Base-by-base conservation (phyloP, 2,797 vertebrate species). In the Lutjanus campechanus region DNA sequence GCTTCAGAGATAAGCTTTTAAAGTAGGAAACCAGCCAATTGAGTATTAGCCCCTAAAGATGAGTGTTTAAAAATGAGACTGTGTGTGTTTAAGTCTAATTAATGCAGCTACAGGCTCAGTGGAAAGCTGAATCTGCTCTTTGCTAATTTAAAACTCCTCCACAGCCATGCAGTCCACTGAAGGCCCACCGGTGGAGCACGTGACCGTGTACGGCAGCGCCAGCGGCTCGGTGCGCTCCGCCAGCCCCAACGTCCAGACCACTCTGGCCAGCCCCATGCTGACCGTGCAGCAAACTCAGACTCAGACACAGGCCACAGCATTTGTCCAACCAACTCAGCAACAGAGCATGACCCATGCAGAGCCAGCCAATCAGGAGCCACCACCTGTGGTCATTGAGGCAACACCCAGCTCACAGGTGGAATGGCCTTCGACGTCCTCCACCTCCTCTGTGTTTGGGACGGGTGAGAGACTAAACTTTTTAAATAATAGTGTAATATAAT, bases 251-350 rank as follows among this genome's bases (percentile, higher is more conserved):
- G 96, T 99, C 50, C 98, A 98, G 94, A 95, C 97, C 0, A 96
- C 97, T 0, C 91, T 98, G 63, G 93, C 97, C 0, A 96, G 97
- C 73, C 94, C 97, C 60, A 96, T 98, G 89, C 86, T 98, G 56
- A 97, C 94, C 0, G 95, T 97, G 77, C 98, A 96, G 15, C 98
- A 98, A 89, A 97, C 97, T 0, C 93, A 97, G 76, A 97, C 97
- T 0, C 93, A 97, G 76, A 97, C 95, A 0, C 98, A 99, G 85
- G 96, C 98, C 0, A 99, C 98, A 2, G 98, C 98, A 0, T 99
- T 99, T 50, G 98, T 99, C 71, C 98, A 99, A 77, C 98, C 98
- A 20, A 99, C 98, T 1, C 98, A 99, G 84, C 98, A 99, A 53
- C 98, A 99, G 79, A 97, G 95, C 29, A 90, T 97, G 80, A 92